phyloP scores from a whole-genome alignment of 2,797 vertebrate genomes.

The Centropyge bicolor region DNA sequence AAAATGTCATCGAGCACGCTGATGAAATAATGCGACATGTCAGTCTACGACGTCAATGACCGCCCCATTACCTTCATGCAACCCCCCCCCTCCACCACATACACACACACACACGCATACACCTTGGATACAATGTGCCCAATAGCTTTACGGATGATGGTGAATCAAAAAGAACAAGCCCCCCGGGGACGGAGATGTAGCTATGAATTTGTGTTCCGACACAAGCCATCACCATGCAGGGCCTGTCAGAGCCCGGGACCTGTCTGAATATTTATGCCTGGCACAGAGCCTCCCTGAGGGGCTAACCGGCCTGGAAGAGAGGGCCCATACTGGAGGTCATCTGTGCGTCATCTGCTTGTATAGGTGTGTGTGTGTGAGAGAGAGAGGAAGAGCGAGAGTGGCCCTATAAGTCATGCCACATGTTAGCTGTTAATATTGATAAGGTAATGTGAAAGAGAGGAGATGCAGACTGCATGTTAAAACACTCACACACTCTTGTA shows the following conservation, averaged over 20 bases:
- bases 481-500: not conserved
- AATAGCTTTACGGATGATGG: constrained; percentile 42
- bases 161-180: constrained; percentile 51
- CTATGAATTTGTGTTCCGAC: constrained; percentile 62
- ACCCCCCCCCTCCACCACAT: not conserved
- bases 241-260: constrained; percentile 52
- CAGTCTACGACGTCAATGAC: constrained; percentile 23
- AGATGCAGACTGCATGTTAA: constrained; percentile 35
- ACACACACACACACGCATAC: not conserved
- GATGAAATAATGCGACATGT: constrained; percentile 44
- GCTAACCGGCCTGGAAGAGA: constrained; percentile 43
- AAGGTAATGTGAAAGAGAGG: constrained; percentile 25
- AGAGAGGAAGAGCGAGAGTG: not conserved
- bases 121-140: not conserved
- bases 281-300: constrained; percentile 65
- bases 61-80: constrained; percentile 17
- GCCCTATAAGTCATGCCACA: constrained; percentile 57
- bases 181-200: constrained; percentile 49
- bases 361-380: constrained; percentile 16
- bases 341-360: constrained; percentile 37
- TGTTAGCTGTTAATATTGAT: constrained; percentile 73
- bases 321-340: constrained; percentile 63
- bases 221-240: constrained; percentile 62
- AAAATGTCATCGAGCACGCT: constrained; percentile 21
- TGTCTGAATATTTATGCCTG: constrained; percentile 72